phyloP scores from a whole-genome alignment of 2,888 invertebrate species.

The Eristalinus sepulchralis region DNA sequence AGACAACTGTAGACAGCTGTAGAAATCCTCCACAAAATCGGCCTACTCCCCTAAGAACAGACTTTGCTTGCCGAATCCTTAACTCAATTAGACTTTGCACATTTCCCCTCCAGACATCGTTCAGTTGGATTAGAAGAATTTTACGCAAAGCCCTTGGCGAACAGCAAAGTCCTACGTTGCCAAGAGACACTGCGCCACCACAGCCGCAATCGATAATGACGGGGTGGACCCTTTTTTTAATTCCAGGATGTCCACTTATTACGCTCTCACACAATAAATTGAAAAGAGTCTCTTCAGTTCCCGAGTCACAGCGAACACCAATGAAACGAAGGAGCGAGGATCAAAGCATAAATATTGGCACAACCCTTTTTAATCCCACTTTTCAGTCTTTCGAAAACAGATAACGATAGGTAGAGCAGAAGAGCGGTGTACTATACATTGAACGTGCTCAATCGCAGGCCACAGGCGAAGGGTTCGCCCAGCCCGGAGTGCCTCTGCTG shows the following conservation, averaged over 20 bases:
- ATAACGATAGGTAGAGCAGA: conserved; percentile 23
- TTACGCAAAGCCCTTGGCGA: background rate
- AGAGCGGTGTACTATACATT: conserved; percentile 26
- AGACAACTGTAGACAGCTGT: too few relatives aligned
- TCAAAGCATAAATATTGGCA: conserved; percentile 35
- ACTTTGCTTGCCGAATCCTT: too few relatives aligned
- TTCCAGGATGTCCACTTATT: background rate
- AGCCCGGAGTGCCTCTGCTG: background rate
- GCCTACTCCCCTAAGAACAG: too few relatives aligned
- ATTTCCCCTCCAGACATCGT: background rate
- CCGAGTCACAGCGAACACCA: background rate
- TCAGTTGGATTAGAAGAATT: background rate
- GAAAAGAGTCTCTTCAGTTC: conserved; percentile 9
- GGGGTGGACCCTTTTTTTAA: background rate
- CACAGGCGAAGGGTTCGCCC: conserved; percentile 31
- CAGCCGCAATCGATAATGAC: background rate
- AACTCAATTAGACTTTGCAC: too few relatives aligned
- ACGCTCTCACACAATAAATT: conserved; percentile 3
- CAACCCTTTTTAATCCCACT: conserved; percentile 32
- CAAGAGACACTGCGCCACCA: background rate
- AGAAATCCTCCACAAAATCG: too few relatives aligned
- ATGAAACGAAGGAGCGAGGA: background rate
- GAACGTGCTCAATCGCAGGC: conserved; percentile 47
- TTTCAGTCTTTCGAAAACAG: conserved; percentile 11
- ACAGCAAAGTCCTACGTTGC: background rate